Conservation (phyloP, 64 coral and sea anemone genomes). For the Montipora sp. region DNA sequence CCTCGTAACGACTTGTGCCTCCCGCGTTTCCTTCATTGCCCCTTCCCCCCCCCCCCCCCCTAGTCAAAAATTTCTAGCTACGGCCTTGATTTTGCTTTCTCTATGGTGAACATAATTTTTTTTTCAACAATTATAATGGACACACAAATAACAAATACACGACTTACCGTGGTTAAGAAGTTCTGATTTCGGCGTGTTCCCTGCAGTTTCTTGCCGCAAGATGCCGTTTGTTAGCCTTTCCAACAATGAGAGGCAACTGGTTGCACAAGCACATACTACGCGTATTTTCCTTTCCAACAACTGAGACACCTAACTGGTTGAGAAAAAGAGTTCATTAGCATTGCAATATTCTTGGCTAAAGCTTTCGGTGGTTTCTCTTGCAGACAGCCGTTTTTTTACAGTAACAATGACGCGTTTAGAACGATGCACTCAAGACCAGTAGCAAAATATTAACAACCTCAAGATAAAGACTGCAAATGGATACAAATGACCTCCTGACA, state of each 20-base stretch:
- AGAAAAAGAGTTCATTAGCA: neutral
- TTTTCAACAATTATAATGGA: neutral
- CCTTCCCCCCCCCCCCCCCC: too few relatives aligned
- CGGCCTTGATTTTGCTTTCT: too few relatives aligned
- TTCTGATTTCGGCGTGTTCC: neutral
- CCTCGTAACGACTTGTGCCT: too few relatives aligned
- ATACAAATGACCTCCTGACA: constrained; percentile 54
- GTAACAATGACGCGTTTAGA: neutral
- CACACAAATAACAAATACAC: neutral
- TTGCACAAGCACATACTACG: neutral
- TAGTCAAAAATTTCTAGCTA: too few relatives aligned
- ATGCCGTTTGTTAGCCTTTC: neutral
- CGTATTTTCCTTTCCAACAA: neutral
- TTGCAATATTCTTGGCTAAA: neutral
- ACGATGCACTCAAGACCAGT: neutral
- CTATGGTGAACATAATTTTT: too few relatives aligned
- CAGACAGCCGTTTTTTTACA: neutral
- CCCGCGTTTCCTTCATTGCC: too few relatives aligned
- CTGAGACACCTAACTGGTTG: neutral
- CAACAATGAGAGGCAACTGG: constrained; percentile 11
- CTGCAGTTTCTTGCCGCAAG: neutral
- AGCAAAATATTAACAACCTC: neutral
- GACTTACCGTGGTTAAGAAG: neutral
- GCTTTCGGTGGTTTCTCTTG: neutral
- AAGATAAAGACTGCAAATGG: constrained; percentile 46